phyloP scores from a whole-genome alignment of 2,888 invertebrate genomes.

The Caenorhabditis doughertyi region DNA sequence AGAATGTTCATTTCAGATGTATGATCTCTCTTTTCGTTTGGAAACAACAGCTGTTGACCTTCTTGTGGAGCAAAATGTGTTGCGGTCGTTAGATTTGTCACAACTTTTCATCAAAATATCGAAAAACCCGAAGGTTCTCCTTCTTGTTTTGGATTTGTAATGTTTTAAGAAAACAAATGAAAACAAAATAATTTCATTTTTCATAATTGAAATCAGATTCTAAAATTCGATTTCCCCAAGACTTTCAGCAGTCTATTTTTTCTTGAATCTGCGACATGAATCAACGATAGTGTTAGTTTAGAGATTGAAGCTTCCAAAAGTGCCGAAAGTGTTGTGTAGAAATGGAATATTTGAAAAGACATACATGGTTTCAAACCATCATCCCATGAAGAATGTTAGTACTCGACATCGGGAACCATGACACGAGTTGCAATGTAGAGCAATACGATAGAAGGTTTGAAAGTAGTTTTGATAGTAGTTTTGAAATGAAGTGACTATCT shows the following conservation, averaged over 20 bases:
- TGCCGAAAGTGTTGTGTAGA: slow-evolving; percentile 54
- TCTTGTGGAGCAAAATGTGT: slow-evolving; percentile 1
- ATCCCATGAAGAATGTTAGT: slow-evolving; percentile 61
- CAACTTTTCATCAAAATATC: background rate
- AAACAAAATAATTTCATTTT: too few species aligned
- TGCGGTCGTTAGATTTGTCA: slow-evolving; percentile 17
- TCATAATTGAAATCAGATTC: background rate
- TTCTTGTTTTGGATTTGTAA: background rate
- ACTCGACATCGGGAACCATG: slow-evolving; percentile 45
- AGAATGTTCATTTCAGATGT: slow-evolving; percentile 22
- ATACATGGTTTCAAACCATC: slow-evolving; percentile 45
- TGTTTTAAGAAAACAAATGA: too few species aligned
- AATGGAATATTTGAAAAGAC: background rate
- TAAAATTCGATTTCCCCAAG: background rate
- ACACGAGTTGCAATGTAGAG: slow-evolving; percentile 58
- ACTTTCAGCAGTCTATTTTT: background rate
- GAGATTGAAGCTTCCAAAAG: slow-evolving; percentile 38
- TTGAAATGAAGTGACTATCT: too few species aligned
- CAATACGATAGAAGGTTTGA: slow-evolving; percentile 46
- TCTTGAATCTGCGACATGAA: slow-evolving; percentile 33
- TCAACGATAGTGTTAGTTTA: slow-evolving; percentile 35
- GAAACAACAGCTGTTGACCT: slow-evolving; percentile 15
- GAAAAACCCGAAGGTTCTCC: background rate
- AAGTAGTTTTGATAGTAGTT: too few species aligned
- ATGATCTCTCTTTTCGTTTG: background rate